A percentile compares a stretch with the other conserved stretches of the same genome.
Evolutionary conservation across 2,888 invertebrate species (phyloP).

Genomic region (Drosophila setosimentum): DNA sequence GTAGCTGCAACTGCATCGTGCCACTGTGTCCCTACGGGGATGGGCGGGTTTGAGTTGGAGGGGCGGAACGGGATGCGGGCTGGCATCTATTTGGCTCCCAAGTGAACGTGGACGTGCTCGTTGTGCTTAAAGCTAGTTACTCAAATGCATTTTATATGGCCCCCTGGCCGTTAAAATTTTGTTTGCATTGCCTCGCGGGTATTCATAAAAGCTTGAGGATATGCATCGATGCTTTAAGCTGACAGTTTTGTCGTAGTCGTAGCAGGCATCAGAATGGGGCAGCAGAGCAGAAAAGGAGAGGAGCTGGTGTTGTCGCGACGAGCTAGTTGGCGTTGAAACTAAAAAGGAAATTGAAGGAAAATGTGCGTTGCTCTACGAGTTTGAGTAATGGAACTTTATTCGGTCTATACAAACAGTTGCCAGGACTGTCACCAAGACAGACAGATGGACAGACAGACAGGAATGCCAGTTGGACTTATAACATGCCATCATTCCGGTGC

Average conservation of each 20-base stretch:
- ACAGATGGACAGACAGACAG: constrained; percentile 25
- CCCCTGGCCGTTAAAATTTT: constrained; percentile 63
- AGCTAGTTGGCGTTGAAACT: constrained; percentile 66
- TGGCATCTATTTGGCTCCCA: constrained; percentile 50
- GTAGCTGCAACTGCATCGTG: constrained; percentile 27
- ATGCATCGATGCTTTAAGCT: constrained; percentile 63
- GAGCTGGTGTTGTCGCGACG: constrained; percentile 31
- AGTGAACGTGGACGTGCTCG: constrained; percentile 70
- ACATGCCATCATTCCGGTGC: constrained; percentile 48
- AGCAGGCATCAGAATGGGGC: not conserved
- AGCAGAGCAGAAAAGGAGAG: constrained; percentile 2
- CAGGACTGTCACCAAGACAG: constrained; percentile 17
- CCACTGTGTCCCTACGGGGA: not conserved
- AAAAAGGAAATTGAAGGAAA: constrained; percentile 77
- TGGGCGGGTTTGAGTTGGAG: not conserved
- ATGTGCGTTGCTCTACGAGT: constrained; percentile 70
- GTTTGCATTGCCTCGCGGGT: constrained; percentile 68
- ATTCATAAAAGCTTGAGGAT: constrained; percentile 65
- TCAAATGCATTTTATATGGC: constrained; percentile 76
- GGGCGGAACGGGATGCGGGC: not conserved
- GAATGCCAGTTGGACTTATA: constrained; percentile 63
- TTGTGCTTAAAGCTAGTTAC: constrained; percentile 72
- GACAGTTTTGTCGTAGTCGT: constrained; percentile 43
- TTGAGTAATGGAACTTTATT: constrained; percentile 75
- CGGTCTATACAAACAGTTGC: constrained; percentile 45